Evolutionary conservation across 1,140 invertebrate genomes (phyloP), one percentile per base, ranked within the genome.

Genomic region (Cecropterus lyciades): DNA sequence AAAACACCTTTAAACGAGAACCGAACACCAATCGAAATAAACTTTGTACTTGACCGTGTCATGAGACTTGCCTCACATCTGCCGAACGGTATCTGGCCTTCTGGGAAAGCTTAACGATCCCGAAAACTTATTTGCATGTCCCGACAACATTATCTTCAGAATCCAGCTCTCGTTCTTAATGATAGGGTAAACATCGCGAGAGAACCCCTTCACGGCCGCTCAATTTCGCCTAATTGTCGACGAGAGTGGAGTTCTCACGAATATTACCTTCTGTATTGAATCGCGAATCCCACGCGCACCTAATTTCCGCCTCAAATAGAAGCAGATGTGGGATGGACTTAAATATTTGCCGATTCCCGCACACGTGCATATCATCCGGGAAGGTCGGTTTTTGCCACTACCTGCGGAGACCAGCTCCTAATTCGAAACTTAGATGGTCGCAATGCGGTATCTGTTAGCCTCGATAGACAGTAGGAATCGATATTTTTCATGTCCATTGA

Each of bases 41-140:
- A 84, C 76, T 80, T 72, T 78, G 80, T 79, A 83, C 84, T 85
- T 89, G 86, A 89, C 86, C 89, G 84, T 88, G 86, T 89, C 85
- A 90, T 80, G 84, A 80, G 69, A 75, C n/a, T n/a, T 72, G 72
- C 76, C 78, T 78, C 77, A 77, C 87, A 89, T 88, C 89, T 90
- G 87, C 89, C 78, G 70, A 87, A 91, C 87, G 84, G 85, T 88
- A 91, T 84, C 80, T 82, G 68, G 81, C 79, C 80, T 89, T 89
- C 85, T 89, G 84, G 85, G 87, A 90, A 89, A 84, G 84, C 83
- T 81, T 85, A 84, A 84, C 79, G 67, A 82, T 84, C 83, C 85
- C 83, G 79, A 84, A 89, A 85, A 85, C 79, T 79, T 69, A 89
- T 87, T 91, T 82, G 87, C 87, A 88, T 92, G 89, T 87, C 81